These are phyloP conservation scores for Lasioglossum vierecki DNA, from an alignment of 2,888 invertebrate genomes.

Conservation along the genomic window DNA sequence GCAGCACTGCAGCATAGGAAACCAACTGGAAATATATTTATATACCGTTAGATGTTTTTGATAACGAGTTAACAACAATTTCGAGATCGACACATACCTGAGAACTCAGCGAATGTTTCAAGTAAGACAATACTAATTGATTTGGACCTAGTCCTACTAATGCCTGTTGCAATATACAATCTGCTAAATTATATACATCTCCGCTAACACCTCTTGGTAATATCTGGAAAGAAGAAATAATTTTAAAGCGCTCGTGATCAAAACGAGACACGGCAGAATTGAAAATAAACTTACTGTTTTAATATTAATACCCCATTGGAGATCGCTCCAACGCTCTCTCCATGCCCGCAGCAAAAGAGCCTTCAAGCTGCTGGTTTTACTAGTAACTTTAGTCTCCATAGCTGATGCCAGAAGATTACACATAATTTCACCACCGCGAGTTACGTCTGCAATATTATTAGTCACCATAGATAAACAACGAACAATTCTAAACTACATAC, in stretches of 20 bases:
- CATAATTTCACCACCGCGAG: conserved; percentile 51
- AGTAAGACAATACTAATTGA: conserved; percentile 94
- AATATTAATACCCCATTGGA: conserved; percentile 98
- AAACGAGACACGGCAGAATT: background rate
- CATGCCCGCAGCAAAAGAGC: conserved; percentile 94
- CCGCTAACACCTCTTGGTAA: conserved; percentile 95
- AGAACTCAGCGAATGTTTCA: conserved; percentile 95
- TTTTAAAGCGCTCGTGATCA: too few relatives aligned
- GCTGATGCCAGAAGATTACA: conserved; percentile 72
- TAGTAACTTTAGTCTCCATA: conserved; percentile 93
- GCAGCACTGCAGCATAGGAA: conserved; percentile 95
- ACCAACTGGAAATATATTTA: conserved; percentile 86
- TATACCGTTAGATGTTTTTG: background rate
- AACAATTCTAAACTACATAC: background rate
- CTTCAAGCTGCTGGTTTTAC: conserved; percentile 92
- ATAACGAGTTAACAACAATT: background rate
- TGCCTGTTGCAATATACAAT: conserved; percentile 97
- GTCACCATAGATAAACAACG: background rate
- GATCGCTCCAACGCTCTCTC: conserved; percentile 97
- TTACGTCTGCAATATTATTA: conserved; percentile 42
- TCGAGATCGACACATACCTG: conserved; percentile 85
- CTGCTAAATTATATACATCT: conserved; percentile 96
- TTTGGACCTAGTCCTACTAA: conserved; percentile 97
- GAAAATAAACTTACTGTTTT: conserved; percentile 88
- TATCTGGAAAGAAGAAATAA: conserved; percentile 83